Percentiles rank a stretch among this genome's conserved stretches.
Conservation (phyloP, 2,797 vertebrate species). For the Enteromius argenteus region DNA sequence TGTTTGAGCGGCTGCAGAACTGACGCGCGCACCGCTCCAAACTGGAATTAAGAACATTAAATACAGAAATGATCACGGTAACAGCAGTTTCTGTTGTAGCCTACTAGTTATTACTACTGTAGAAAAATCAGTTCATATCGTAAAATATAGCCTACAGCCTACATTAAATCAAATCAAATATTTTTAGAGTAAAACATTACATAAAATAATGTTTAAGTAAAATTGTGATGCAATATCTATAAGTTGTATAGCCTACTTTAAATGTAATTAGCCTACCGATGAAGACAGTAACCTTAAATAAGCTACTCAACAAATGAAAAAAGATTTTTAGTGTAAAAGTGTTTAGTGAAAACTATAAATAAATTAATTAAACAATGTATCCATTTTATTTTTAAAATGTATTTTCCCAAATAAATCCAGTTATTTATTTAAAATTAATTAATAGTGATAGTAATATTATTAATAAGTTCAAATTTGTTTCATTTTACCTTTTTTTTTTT, state of each 20-base stretch:
- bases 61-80: background rate
- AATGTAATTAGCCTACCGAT: background rate
- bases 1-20: background rate
- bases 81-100: background rate
- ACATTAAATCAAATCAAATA: background rate
- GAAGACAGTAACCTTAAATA: background rate
- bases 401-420: too few relatives aligned
- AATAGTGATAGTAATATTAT: too few relatives aligned
- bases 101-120: too few relatives aligned
- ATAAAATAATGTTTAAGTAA: background rate
- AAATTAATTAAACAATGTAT: too few relatives aligned
- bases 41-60: conserved; percentile 30
- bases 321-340: background rate
- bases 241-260: too few relatives aligned
- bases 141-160: background rate
- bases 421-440: too few relatives aligned
- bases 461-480: too few relatives aligned
- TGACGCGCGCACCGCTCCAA: conserved; percentile 57
- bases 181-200: background rate
- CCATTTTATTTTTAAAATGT: too few relatives aligned
- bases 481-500: too few relatives aligned
- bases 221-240: background rate
- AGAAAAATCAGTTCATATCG: background rate
- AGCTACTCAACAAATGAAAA: background rate
- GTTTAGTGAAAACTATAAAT: background rate